A percentile compares a stretch with the other conserved stretches of the same genome.
Conservation (phyloP, 2,888 invertebrate genomes). For the Uloborus plumipes region DNA sequence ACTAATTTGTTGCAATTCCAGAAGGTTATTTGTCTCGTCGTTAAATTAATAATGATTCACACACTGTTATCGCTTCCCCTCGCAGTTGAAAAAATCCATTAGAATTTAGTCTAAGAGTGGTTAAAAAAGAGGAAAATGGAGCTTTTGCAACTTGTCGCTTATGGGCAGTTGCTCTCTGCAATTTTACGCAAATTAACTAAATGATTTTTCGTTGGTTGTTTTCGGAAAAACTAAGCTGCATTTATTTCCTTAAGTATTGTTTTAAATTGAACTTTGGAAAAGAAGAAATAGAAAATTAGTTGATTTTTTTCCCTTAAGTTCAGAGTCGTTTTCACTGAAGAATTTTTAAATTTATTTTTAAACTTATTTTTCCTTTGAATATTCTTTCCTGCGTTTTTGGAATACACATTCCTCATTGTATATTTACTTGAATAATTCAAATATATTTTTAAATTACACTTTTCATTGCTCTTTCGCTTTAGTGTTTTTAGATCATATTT, state of each 20-base stretch:
- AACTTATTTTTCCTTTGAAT: too few relatives aligned
- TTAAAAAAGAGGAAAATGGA: slow-evolving; percentile 10
- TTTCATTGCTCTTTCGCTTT: too few relatives aligned
- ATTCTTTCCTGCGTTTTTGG: too few relatives aligned
- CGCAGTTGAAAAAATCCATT: slow-evolving; percentile 50
- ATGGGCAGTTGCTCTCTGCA: slow-evolving; percentile 43
- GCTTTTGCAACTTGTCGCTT: slow-evolving; percentile 50
- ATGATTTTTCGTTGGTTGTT: slow-evolving; percentile 17
- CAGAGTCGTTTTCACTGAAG: background rate
- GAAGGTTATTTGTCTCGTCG: slow-evolving; percentile 40
- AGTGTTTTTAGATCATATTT: too few relatives aligned
- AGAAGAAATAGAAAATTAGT: slow-evolving; percentile 11
- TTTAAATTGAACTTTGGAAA: too few relatives aligned
- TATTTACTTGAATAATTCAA: background rate
- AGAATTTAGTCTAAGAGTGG: slow-evolving; percentile 14
- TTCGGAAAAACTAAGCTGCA: background rate
- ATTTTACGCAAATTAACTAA: slow-evolving; percentile 49
- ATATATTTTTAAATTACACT: background rate
- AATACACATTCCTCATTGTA: too few relatives aligned
- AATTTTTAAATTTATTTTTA: too few relatives aligned
- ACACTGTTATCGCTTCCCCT: slow-evolving; percentile 44
- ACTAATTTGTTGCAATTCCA: slow-evolving; percentile 40
- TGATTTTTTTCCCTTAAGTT: slow-evolving; percentile 11
- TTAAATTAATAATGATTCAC: slow-evolving; percentile 54
- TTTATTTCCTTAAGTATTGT: too few relatives aligned